Base-by-base conservation (phyloP, 2,797 vertebrate genomes). In the Peromyscus eremicus region DNA sequence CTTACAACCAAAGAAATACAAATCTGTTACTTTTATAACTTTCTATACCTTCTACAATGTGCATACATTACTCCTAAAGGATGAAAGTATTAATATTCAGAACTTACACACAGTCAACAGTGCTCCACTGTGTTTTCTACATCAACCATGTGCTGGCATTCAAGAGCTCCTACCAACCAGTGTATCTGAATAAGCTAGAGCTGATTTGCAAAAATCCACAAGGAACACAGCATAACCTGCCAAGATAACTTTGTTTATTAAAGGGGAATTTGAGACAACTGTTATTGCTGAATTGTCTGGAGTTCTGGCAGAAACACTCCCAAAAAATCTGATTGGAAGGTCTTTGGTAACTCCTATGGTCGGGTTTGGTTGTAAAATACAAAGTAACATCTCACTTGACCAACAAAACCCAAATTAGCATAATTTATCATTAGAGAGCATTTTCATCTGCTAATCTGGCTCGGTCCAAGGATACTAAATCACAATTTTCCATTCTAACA, bases 401-500 rank as follows among this genome's bases (percentile, higher is more conserved):
- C 95, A 94, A 87, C 75, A 96, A 96, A 97, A 90, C 83, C 46
- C 89, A 96, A 97, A 97, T 98, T 93, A 96, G 87, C 95, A 96
- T 97, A 92, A 96, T 97, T 97, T 96, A 97, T 97, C 96, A 95
- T 96, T 93, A 97, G 97, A 94, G 95, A 97, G 71, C 90, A 80
- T 97, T 92, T 94, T 94, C 91, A 94, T 96, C 96, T 95, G 91
- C 94, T 98, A 96, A 96, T 96, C 97, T 96, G 96, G 94, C 95
- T 89, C 49, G n/a, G 90, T 94, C 93, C 90, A 83, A 96, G 80
- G 92, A 97, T 80, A 80, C 96, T 94, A 97, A 97, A 97, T 97
- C 96, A 97, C 93, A 94, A 91, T 97, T 98, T 97, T 95, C 97
- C 92, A 97, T 97, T 95, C 97, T 96, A 97, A 97, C 94, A 97